phyloP scores from a whole-genome alignment of 1,140 invertebrate species.

The Nephotettix cincticeps region DNA sequence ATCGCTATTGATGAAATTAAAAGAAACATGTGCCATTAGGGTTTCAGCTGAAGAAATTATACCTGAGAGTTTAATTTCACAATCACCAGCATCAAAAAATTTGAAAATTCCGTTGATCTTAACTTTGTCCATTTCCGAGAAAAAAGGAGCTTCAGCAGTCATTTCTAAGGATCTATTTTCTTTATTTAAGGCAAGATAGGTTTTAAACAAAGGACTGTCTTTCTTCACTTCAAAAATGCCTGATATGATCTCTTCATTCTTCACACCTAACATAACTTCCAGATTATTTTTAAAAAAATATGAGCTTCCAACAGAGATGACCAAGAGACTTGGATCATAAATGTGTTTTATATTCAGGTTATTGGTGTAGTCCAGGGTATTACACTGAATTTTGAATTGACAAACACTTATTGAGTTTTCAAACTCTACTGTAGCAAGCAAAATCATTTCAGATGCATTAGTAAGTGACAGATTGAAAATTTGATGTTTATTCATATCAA shows the following conservation, averaged over 20 bases:
- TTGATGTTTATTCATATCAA: not conserved
- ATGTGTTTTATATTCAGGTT: not conserved
- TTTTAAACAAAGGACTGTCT: not conserved
- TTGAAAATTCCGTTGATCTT: conserved; percentile 22
- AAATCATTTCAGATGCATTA: not conserved
- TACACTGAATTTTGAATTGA: not conserved
- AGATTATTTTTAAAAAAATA: not conserved
- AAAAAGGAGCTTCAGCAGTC: conserved; percentile 1
- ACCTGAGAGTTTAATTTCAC: not conserved
- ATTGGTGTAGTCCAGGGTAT: not conserved
- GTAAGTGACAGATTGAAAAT: not conserved
- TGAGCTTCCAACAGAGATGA: not conserved
- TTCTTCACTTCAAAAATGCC: not conserved
- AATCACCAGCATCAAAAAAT: not conserved
- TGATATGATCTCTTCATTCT: not conserved
- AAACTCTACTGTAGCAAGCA: not conserved
- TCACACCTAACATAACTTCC: not conserved
- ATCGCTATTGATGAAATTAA: not conserved
- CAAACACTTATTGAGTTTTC: not conserved
- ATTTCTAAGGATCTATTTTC: not conserved
- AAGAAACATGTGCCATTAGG: not conserved
- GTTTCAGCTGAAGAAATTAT: not conserved
- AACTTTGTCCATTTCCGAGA: conserved; percentile 18
- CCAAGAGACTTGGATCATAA: not conserved
- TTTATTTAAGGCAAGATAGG: not conserved